Base-by-base conservation (phyloP, 1,140 invertebrate species). In the Micrasema longulum region DNA sequence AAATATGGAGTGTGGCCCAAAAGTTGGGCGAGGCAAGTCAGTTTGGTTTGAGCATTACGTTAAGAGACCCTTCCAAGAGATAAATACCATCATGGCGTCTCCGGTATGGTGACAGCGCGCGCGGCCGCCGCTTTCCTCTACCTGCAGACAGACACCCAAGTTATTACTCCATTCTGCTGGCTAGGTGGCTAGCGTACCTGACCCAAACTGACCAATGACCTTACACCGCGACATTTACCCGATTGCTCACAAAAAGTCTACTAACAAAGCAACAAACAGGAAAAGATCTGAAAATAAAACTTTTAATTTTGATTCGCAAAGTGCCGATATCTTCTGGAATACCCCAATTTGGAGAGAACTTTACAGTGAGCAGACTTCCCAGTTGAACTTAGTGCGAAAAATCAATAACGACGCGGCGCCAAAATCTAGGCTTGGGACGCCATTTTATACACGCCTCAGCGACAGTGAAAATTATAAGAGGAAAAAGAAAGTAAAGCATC, bases 71-170 rank as follows among this genome's bases (percentile, higher is more conserved):
- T 80, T 81, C 82, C 86, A 86, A 85, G 55, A 80, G 86, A 88
- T 88, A 88, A 87, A 87, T 88, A 88, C 87, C 87, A 87, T 88
- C 87, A 87, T 88, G 86, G 83, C 79, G 85, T 85, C 80, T 82
- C 81, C 83, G 80, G 82, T 80, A 81, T 72, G 80, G 74, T 78
- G 80, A 76, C 81, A 82, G 80, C 82, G 62, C 75, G 69, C 45
- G 65, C 83, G 82, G 79, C 83, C 63, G 53, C 72, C 75, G 82
- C 84, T 82, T 82, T 82, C 83, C 83, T 81, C 82, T 83, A 85
- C 84, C 83, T 85, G 83, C 83, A 85, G 84, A 85, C 82, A 85
- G 82, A 85, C 83, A 85, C 82, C 81, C 72, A 80, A 78, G 83
- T 85, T 85, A 85, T 82, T 68, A 43, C 31, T 55, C 48, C 45